Evolutionary conservation across 2,888 invertebrate genomes (phyloP).

Genomic region (Rotaria magnacalcarata): DNA sequence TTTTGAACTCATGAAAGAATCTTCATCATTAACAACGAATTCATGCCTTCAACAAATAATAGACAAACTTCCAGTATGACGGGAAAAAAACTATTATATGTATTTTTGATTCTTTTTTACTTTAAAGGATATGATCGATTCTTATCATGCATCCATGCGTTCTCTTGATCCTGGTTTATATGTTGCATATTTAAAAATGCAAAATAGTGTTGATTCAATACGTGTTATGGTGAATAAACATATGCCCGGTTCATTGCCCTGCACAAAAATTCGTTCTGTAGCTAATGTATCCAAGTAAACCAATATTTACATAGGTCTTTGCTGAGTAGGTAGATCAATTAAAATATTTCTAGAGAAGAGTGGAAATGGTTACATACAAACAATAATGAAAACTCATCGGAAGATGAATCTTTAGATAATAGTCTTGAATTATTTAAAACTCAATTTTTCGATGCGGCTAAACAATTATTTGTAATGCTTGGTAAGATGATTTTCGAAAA

Average conservation of each 20-base stretch:
- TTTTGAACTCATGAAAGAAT: neutral
- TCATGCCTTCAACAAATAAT: constrained; percentile 16
- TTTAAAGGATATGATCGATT: neutral
- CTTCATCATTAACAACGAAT: neutral
- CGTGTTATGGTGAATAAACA: constrained; percentile 85
- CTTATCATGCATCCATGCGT: constrained; percentile 62
- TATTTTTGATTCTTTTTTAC: neutral
- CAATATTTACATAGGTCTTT: constrained; percentile 51
- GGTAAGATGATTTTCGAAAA: neutral
- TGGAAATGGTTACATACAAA: constrained; percentile 73
- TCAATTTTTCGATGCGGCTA: neutral
- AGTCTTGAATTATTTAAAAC: neutral
- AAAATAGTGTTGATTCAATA: constrained; percentile 87
- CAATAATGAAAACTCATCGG: neutral
- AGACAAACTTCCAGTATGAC: constrained; percentile 1
- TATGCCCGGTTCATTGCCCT: constrained; percentile 87
- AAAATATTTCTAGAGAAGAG: constrained; percentile 71
- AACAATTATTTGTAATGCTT: neutral
- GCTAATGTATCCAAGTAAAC: constrained; percentile 85
- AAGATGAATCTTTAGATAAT: neutral
- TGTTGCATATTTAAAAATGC: constrained; percentile 89
- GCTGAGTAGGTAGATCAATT: neutral
- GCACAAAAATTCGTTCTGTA: constrained; percentile 84
- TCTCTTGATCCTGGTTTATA: constrained; percentile 81
- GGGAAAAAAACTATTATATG: neutral